Evolutionary conservation across 35 echinoderm and acorn worm genomes (phyloP), one percentile per base, ranked within the genome.

Genomic region (Heliocidaris erythrogramma): DNA sequence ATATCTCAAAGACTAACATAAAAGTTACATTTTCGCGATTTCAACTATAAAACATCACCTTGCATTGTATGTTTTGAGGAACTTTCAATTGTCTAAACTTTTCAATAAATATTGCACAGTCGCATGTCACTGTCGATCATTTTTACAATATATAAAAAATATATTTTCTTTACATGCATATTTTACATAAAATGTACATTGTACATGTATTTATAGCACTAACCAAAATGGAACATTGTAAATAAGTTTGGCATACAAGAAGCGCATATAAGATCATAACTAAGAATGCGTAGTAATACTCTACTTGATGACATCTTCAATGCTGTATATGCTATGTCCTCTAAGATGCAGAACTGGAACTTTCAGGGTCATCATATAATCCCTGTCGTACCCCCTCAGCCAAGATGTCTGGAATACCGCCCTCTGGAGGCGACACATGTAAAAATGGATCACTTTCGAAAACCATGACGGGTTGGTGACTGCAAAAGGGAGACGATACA

Each of bases 311-410:
- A n/a, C n/a, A n/a, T 42, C 35, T 42, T 42, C 35, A 0, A 42
- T 42, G 35, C 35, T 42, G 35, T 42, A 42, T 42, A 42, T 42
- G 5, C 48, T 16, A 4, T 59, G 4, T 94, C 49, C 0, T 14
- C 13, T 35, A 95, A 86, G 78, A 86, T 24, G 48, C 32, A 24
- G 21, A 31, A 12, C 31, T 88, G 90, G 90, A 69, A 92, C 94
- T 69, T 92, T 90, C 27, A 89, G 14, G 50, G 48, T 97, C 96
- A 29, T 97, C 94, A 49, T 97, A 97, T n/a, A 97, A 94, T 87
- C 96, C 96, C 17, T 95, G 94, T 86, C 94, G 94, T 5, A 97
- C 96, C 27, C 96, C 96, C 86, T 97, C 94, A 31, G 50, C 52
- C 7, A 97, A 69, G 92, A 91, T 94, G 29, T 97, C 96, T 13